phyloP scores from a whole-genome alignment of 1,140 invertebrate genomes.

The Bombus cullumanus region DNA sequence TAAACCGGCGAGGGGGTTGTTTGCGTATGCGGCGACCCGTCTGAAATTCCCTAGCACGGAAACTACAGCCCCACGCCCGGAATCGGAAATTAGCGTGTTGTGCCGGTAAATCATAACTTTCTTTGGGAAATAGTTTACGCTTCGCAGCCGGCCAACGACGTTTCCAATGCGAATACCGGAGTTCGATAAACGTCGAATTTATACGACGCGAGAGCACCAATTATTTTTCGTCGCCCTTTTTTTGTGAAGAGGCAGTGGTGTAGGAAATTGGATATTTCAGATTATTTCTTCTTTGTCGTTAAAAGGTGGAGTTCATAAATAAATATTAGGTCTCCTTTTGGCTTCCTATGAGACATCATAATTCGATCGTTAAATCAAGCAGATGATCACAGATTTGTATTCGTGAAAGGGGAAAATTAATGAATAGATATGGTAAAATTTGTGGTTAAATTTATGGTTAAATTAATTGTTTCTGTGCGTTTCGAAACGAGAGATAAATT shows the following conservation, averaged over 20 bases:
- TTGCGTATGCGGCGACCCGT: neutral
- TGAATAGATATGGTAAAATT: too few species aligned
- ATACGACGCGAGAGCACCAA: neutral
- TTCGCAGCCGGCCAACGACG: neutral
- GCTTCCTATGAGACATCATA: too few species aligned
- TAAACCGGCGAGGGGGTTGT: neutral
- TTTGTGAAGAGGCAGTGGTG: neutral
- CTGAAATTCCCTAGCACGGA: slow-evolving; percentile 20
- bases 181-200: slow-evolving; percentile 26
- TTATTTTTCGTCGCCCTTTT: neutral
- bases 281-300: neutral
- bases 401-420: too few species aligned
- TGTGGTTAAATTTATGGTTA: too few species aligned
- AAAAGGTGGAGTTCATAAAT: too few species aligned
- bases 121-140: slow-evolving; percentile 24
- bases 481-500: too few species aligned
- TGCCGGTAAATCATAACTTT: slow-evolving; percentile 36
- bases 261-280: neutral
- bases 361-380: too few species aligned
- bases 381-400: too few species aligned
- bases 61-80: slow-evolving; percentile 6
- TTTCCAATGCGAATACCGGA: neutral
- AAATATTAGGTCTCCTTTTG: too few species aligned
- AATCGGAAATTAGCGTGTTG: slow-evolving; percentile 39
- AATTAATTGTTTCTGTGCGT: too few species aligned